phyloP scores from a whole-genome alignment of 1,140 invertebrate species.

The Tetramorium alpestre region DNA sequence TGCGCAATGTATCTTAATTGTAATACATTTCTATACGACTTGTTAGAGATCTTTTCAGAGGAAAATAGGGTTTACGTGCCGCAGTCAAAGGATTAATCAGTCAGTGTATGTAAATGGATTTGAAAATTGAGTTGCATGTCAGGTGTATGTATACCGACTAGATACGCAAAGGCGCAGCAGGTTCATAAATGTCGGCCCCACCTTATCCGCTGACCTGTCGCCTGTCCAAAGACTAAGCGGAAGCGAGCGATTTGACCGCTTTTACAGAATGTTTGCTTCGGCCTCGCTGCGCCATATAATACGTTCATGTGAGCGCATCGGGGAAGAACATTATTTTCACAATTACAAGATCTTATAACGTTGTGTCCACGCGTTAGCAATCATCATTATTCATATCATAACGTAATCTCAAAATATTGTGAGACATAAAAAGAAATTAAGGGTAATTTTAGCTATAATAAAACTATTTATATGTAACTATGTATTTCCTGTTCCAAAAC shows the following conservation, averaged over 20 bases:
- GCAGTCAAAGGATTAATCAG: neutral
- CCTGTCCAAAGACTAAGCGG: conserved; percentile 64
- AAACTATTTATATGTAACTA: neutral
- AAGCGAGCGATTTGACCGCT: conserved; percentile 72
- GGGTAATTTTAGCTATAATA: neutral
- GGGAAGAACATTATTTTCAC: conserved; percentile 53
- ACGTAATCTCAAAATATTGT: neutral
- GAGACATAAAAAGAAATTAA: neutral
- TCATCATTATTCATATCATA: neutral
- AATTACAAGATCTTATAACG: conserved; percentile 58
- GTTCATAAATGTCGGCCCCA: conserved; percentile 74
- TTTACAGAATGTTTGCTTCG: conserved; percentile 69
- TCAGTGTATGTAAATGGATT: conserved; percentile 51
- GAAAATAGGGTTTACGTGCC: neutral
- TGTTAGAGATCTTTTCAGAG: neutral
- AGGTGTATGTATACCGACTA: conserved; percentile 55
- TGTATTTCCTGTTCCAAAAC: neutral
- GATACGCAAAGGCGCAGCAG: conserved; percentile 75
- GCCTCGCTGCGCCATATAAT: conserved; percentile 67
- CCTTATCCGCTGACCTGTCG: conserved; percentile 76
- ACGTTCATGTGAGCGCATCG: conserved; percentile 63
- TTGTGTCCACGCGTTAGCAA: neutral
- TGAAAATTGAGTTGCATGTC: conserved; percentile 68
- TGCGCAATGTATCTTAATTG: neutral
- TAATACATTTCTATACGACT: neutral